Base-by-base conservation (phyloP, 2,113 vertebrate species). In the Oreochromis tanganicae region DNA sequence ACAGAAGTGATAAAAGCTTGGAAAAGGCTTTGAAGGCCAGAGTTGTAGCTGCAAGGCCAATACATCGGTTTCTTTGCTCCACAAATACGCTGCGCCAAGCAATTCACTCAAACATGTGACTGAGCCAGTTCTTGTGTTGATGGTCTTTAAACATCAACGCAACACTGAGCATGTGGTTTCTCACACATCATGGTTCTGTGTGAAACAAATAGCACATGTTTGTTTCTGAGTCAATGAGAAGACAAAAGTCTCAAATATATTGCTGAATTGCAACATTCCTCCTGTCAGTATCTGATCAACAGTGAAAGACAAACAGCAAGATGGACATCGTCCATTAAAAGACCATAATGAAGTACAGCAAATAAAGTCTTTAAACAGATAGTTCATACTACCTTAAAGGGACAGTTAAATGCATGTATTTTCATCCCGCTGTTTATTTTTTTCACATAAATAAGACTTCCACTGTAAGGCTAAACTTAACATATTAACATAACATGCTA, bases 11-110 rank as follows among this genome's bases (percentile, higher is more conserved):
- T 63, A 82, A 81, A 90, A 79, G 36, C 29, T 61, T 17, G 24
- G 59, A 71, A 68, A 78, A 56, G 50, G 13, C 79, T 92, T 89
- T 87, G 71, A 93, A 89, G 83, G 84, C 32, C 46, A 84, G 41
- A 85, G 21, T 89, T 66, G 52, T 48, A 88, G 86, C 80, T 80
- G 34, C 24, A 55, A 66, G 75, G 52, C 80, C 43, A 63, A 84
- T 21, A 38, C 43, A 78, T 81, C 4, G 5, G 36, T 56, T 32
- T 66, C 81, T 54, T 61, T 80, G 66, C 57, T 57, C 34, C 41
- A 24, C 52, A 48, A 87, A 91, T 9, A 16, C 1, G 21, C 66
- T 46, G 52, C 21, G 43, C 56, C 29, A 34, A 85, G 71, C 87
- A 87, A 46, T 79, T 87, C 21, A 9, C 36, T 63, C 55, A 48